Evolutionary conservation across 2,888 invertebrate species (phyloP), one percentile per base, ranked within the genome.

Genomic region (Agonopterix alstromeriana): DNA sequence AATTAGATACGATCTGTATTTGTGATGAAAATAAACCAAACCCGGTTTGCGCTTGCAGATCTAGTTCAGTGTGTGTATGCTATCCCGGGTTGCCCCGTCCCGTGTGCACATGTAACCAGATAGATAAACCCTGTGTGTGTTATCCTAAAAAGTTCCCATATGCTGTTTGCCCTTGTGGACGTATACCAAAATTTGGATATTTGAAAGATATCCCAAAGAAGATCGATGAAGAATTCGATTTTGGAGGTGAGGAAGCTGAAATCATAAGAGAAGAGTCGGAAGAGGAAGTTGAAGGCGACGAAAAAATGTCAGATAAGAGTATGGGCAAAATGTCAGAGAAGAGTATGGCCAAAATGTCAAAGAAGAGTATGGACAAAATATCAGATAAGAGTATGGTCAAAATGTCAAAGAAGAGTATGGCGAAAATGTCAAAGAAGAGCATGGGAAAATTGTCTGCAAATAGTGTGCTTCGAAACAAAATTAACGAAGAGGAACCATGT

Each of bases 91-190:
- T 62, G 53, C 65, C 77, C 7, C 55, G 59, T 10, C 69, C 79
- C 0, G 46, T 55, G 42, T 88, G 88, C 54, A 68, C 65, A 44
- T 87, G 87, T 58, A 70, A 63, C 3, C 42, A 70, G 11, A 53
- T 85, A 27, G 67, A 75, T n/a, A 82, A 77, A 53, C 84, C 84
- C 35, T 86, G 87, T 53, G 55, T 82, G 50, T 88, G 87, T 54
- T 54, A 72, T 40, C 61, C 67, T 1, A 68, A 57, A 27, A 75
- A 72, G 51, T 78, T 65, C 61, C 77, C 84, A n/a, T 64, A 53
- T 48, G 77, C 82, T 40, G 48, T 78, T 48, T 87, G 87, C 52
- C 57, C 56, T 36, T 87, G 87, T 57, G 68, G 75, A 58, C 49
- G 58, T 50, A 80, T 82, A 51, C 76, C 77, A 7, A 53, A 50